Percentiles rank a stretch among this genome's conserved stretches.
Conservation (phyloP, 2,888 invertebrate species). For the Calameuta pallipes region DNA sequence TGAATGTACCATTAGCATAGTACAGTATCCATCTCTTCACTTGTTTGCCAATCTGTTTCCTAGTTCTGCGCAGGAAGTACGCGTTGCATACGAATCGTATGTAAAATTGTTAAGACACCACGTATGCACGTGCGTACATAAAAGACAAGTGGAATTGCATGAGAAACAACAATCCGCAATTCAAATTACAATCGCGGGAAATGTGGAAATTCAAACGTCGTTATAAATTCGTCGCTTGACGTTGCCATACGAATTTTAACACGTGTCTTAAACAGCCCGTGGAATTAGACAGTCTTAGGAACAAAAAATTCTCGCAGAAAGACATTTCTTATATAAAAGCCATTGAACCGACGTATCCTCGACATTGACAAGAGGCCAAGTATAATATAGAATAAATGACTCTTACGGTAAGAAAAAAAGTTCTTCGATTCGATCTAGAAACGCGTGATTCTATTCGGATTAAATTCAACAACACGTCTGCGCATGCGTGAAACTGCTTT, state of each 20-base stretch:
- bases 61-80: background rate
- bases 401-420: background rate
- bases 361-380: background rate
- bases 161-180: slow-evolving; percentile 5
- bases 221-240: slow-evolving; percentile 17
- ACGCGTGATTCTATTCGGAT: background rate
- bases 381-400: background rate
- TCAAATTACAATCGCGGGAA: slow-evolving; percentile 29
- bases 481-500: background rate
- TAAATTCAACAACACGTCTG: background rate
- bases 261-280: background rate
- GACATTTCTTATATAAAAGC: background rate
- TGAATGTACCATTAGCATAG: slow-evolving; percentile 35
- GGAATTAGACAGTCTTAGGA: background rate
- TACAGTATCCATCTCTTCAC: slow-evolving; percentile 19
- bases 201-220: slow-evolving; percentile 30
- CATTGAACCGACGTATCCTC: background rate
- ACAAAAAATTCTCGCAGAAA: background rate
- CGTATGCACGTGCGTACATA: slow-evolving; percentile 24
- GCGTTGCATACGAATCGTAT: background rate
- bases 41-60: background rate
- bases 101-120: background rate
- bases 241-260: background rate
- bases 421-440: background rate
- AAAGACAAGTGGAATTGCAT: slow-evolving; percentile 31